Percentiles rank a stretch among this genome's conserved stretches.
Conservation (phyloP, 92 coral and sea anemone species). For the Zoanthus solanderi region DNA sequence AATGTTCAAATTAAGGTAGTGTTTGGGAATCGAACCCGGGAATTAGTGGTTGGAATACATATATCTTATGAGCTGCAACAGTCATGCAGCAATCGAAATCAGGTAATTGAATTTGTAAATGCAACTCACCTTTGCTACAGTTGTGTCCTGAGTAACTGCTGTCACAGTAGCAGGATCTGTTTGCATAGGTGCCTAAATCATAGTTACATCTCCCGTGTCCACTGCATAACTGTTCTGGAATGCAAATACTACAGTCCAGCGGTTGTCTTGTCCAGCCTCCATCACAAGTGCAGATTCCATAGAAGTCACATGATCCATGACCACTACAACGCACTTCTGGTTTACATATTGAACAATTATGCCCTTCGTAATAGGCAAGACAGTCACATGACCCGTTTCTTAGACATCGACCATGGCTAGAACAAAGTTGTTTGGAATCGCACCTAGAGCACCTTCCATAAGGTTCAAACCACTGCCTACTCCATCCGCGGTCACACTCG, state of each 20-base stretch:
- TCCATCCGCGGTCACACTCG: slow-evolving; percentile 63
- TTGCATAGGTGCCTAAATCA: slow-evolving; percentile 53
- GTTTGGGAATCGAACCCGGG: too few relatives aligned
- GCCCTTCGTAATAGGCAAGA: slow-evolving; percentile 57
- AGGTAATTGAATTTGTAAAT: neutral
- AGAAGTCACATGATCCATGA: slow-evolving; percentile 71
- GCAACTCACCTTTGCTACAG: slow-evolving; percentile 61
- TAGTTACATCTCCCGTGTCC: slow-evolving; percentile 75
- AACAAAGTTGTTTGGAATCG: slow-evolving; percentile 63
- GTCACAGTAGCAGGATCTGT: slow-evolving; percentile 65
- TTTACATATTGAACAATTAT: slow-evolving; percentile 58
- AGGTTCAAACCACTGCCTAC: slow-evolving; percentile 79
- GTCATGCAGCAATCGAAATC: neutral
- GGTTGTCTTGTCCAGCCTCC: slow-evolving; percentile 68
- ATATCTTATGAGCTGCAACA: neutral
- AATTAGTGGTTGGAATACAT: too few relatives aligned
- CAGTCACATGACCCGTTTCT: slow-evolving; percentile 75
- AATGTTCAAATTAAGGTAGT: too few relatives aligned
- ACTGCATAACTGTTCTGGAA: slow-evolving; percentile 63
- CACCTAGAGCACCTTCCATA: slow-evolving; percentile 74
- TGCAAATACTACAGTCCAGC: slow-evolving; percentile 68
- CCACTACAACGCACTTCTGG: slow-evolving; percentile 72
- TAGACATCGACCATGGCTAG: slow-evolving; percentile 68
- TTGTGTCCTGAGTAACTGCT: slow-evolving; percentile 60
- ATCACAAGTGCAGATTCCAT: slow-evolving; percentile 70